These are phyloP conservation scores for Nasua narica DNA, from an alignment of 2,797 vertebrate species.

Conservation along the genomic window DNA sequence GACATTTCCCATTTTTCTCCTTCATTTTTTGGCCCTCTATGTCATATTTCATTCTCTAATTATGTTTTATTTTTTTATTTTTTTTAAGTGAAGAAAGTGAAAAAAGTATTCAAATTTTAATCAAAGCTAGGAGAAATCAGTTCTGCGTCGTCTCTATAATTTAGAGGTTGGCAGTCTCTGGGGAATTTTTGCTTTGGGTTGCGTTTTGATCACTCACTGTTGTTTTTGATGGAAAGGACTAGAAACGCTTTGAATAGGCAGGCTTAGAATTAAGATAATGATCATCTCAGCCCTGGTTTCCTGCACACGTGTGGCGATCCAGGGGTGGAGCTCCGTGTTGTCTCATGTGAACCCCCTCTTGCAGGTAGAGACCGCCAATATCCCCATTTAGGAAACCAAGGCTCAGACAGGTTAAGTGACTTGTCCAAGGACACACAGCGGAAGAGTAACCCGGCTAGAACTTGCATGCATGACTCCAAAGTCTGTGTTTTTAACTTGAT, in stretches of 20 bases:
- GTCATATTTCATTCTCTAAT: constrained; percentile 61
- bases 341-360: neutral
- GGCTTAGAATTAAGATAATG: neutral
- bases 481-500: neutral
- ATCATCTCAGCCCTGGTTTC: neutral
- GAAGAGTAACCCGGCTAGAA: neutral
- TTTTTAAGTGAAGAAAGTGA: constrained; percentile 15
- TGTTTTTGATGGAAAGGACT: neutral
- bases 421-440: neutral
- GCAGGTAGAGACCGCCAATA: neutral
- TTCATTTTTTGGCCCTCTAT: neutral
- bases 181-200: neutral
- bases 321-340: accelerated
- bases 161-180: neutral
- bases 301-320: accelerated
- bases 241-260: neutral
- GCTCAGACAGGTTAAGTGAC: neutral
- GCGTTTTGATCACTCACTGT: neutral
- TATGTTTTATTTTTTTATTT: neutral
- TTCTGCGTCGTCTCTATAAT: neutral
- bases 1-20: constrained; percentile 29
- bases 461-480: neutral
- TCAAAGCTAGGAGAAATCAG: constrained; percentile 27
- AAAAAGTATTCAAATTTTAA: constrained; percentile 55
- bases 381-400: neutral